Percentiles rank a stretch among this genome's conserved stretches.
Evolutionary conservation across 2,113 vertebrate genomes (phyloP).

Genomic region (Pterophyllum scalare): DNA sequence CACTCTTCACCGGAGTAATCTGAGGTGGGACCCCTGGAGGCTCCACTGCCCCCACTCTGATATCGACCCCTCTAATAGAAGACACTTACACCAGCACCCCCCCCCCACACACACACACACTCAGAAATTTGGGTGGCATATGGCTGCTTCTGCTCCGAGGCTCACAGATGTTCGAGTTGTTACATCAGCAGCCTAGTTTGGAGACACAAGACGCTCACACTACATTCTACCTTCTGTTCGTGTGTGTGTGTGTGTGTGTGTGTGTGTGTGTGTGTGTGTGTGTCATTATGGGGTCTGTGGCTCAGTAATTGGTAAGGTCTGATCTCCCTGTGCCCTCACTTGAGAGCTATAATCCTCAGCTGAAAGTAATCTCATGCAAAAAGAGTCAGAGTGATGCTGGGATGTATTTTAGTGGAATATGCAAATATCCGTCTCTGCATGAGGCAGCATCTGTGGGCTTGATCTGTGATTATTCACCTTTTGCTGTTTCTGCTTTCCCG

Average conservation of each 20-base stretch:
- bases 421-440: not conserved
- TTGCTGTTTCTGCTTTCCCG: not conserved
- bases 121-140: constrained; percentile 48
- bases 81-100: not conserved
- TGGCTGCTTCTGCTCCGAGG: constrained; percentile 50
- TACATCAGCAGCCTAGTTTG: constrained; percentile 51
- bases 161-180: constrained; percentile 55
- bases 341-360: constrained; percentile 1
- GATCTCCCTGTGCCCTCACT: constrained; percentile 12
- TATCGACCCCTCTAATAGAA: not conserved
- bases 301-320: constrained; percentile 31
- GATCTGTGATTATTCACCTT: not conserved
- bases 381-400: not conserved
- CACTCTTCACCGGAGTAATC: not conserved
- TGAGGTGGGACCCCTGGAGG: not conserved
- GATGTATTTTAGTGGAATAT: not conserved
- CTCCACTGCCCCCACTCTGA: not conserved
- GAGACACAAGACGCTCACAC: constrained; percentile 38
- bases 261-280: not conserved
- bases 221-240: not conserved
- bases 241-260: constrained; percentile 8
- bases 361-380: not conserved
- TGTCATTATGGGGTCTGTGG: not conserved
- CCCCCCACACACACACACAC: not conserved
- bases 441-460: not conserved